These are phyloP conservation scores for Sphenodon punctatus DNA, from an alignment of 2,797 vertebrate species.

Conservation along the genomic window DNA sequence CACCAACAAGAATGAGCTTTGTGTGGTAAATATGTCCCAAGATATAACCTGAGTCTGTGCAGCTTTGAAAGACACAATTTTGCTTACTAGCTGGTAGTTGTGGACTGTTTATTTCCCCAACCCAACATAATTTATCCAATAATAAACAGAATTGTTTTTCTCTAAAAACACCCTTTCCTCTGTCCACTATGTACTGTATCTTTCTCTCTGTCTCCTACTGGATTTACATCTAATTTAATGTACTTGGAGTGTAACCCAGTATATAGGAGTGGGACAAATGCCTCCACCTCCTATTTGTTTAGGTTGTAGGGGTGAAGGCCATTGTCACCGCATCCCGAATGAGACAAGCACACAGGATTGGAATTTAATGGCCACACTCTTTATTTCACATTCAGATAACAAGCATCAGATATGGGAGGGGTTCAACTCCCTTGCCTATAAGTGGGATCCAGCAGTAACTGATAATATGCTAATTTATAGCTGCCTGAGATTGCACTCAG, in stretches of 20 bases:
- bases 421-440: too few relatives aligned
- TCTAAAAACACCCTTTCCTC: neutral
- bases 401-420: too few relatives aligned
- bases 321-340: too few relatives aligned
- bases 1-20: neutral
- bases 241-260: neutral
- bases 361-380: too few relatives aligned
- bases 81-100: neutral
- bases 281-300: too few relatives aligned
- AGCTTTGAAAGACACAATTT: neutral
- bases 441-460: too few relatives aligned
- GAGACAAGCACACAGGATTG: too few relatives aligned
- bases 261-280: too few relatives aligned
- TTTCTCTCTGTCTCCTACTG: conserved; percentile 5
- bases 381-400: too few relatives aligned
- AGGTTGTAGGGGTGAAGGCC: too few relatives aligned
- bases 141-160: conserved; percentile 1
- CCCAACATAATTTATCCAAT: neutral
- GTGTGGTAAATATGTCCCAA: neutral
- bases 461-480: too few relatives aligned
- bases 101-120: neutral
- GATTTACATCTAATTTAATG: neutral
- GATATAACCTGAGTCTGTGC: neutral
- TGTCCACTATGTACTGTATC: neutral
- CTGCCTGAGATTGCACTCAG: too few relatives aligned